Evolutionary conservation across 2,113 vertebrate species (phyloP), one percentile per base, ranked within the genome.

Genomic region (Eolophus roseicapilla): DNA sequence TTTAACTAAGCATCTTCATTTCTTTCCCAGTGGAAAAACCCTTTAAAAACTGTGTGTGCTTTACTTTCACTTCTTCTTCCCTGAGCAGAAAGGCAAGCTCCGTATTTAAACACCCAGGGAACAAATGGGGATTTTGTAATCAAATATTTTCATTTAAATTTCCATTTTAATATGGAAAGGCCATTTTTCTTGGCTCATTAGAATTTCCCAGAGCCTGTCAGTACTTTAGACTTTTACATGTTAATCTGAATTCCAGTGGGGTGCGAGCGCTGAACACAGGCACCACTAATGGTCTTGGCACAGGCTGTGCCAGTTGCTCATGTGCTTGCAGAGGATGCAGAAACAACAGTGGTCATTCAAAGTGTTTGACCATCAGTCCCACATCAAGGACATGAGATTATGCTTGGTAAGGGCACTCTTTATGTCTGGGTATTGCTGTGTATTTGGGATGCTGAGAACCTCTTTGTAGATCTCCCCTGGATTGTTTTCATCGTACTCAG

Each of bases 211-310:
- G 57, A 60, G 37, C 47, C 43, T 88, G 37, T 31, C 82, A 27
- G 35, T 80, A 31, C 37, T 41, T 67, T 3, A 47, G 28, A 39
- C 55, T 53, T 75, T 15, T 3, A 20, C 8, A 68, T 82, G 50
- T 79, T 68, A 27, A 28, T 64, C 11, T 74, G 82, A 23, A 49
- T 74, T 77, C 39, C 46, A 47, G 55, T 4, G 3, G 19, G 20
- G 27, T 20, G 35, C 16, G 75, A 47, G n/a, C 25, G 13, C 50
- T 85, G 75, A 67, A 52, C n/a, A 4, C 23, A 25, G 8, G 5
- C 13, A 1, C 23, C 3, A 7, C 0, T 0, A 3, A 14, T 35
- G 3, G 1, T 33, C 55, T 71, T 3, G 17, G 82, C 65, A n/a
- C 44, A 18, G 69, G 49, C 53, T 64, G 47, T 43, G 43, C 18